Conservation (phyloP, 2,113 vertebrate species). For the Rhineura floridana region DNA sequence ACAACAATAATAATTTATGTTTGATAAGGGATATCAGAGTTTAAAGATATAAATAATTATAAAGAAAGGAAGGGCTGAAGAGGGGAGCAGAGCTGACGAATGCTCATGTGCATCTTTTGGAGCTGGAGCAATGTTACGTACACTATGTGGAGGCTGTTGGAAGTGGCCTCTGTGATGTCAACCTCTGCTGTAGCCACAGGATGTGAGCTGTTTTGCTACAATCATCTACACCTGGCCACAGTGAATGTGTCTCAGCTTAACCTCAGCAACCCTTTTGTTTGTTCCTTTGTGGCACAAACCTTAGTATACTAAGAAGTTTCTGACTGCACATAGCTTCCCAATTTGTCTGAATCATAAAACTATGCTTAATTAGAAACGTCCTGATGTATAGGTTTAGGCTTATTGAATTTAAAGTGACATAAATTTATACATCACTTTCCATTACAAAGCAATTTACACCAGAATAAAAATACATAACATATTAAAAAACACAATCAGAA, state of each 20-base stretch:
- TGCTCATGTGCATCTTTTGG: not conserved
- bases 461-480: too few species aligned
- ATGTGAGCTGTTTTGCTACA: not conserved
- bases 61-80: not conserved
- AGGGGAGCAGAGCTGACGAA: not conserved
- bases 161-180: not conserved
- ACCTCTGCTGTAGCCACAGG: not conserved
- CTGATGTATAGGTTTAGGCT: too few species aligned
- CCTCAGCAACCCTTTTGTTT: not conserved
- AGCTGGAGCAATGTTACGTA: not conserved
- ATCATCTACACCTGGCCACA: not conserved
- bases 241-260: not conserved
- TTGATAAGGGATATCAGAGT: not conserved
- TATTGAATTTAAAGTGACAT: too few species aligned
- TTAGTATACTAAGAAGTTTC: not conserved
- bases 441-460: too few species aligned
- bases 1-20: too few species aligned
- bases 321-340: not conserved
- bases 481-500: too few species aligned
- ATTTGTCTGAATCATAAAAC: not conserved
- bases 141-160: not conserved
- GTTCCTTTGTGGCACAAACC: not conserved
- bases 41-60: not conserved
- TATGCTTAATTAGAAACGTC: not conserved
- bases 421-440: too few species aligned